Percentiles rank a stretch among this genome's conserved stretches.
Conservation (phyloP, 1,140 invertebrate genomes). For the Tetramorium simillimum region DNA sequence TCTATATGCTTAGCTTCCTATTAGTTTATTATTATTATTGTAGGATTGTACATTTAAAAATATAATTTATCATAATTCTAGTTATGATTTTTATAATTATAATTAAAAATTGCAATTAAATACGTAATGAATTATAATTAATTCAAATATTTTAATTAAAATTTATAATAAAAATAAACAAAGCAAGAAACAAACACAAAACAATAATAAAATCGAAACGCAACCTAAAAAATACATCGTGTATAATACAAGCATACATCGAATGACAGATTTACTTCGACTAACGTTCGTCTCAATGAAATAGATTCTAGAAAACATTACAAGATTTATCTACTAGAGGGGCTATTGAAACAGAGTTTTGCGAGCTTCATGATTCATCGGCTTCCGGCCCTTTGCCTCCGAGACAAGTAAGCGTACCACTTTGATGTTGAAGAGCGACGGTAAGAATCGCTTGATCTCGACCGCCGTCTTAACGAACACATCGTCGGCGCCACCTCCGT, state of each 20-base stretch:
- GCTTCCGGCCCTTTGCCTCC: neutral
- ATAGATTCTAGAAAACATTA: neutral
- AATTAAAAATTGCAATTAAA: no score
- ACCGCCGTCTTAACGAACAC: constrained; percentile 81
- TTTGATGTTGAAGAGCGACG: constrained; percentile 85
- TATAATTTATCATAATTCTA: no score
- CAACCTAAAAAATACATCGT: neutral
- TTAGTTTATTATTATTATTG: no score
- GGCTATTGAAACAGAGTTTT: neutral
- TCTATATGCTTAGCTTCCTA: no score
- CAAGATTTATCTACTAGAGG: neutral
- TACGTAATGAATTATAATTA: no score
- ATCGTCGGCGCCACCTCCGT: constrained; percentile 71
- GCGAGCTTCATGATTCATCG: neutral
- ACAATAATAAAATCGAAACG: neutral
- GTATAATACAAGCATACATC: no score
- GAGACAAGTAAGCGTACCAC: constrained; percentile 80
- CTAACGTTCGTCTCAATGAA: neutral
- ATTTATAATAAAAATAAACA: neutral
- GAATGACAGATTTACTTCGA: no score
- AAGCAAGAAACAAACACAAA: no score
- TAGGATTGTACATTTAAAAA: no score
- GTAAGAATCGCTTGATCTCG: constrained; percentile 83
- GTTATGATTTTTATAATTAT: no score
- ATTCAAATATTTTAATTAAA: neutral